Conservation (phyloP, 2,113 vertebrate species). For the Nanorana parkeri region DNA sequence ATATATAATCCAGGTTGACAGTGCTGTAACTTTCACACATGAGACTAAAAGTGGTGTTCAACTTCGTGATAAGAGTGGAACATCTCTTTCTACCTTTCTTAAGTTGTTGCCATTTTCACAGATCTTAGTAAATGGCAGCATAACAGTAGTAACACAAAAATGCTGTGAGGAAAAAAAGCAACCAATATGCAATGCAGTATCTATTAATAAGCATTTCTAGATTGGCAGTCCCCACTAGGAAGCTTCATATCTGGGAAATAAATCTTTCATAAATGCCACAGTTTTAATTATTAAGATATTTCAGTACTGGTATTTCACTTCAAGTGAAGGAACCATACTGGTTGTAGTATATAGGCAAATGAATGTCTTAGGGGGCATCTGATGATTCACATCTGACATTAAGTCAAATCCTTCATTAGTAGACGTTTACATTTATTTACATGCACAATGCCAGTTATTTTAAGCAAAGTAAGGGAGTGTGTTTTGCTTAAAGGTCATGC, state of each 20-base stretch:
- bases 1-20: neutral
- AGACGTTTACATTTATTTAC: constrained; percentile 10
- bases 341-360: constrained; percentile 16
- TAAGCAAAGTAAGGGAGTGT: neutral
- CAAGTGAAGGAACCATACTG: constrained; percentile 27
- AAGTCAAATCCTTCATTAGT: constrained; percentile 8
- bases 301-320: constrained; percentile 43
- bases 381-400: constrained; percentile 38
- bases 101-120: neutral
- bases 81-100: neutral
- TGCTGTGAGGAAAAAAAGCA: no score
- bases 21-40: neutral
- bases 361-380: constrained; percentile 17
- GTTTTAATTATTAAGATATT: constrained; percentile 51
- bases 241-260: constrained; percentile 22
- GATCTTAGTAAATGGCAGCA: neutral
- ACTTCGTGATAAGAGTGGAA: neutral
- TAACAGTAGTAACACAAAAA: neutral
- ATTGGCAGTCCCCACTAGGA: constrained; percentile 14
- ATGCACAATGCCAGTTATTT: neutral
- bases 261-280: constrained; percentile 51
- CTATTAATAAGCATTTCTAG: constrained; percentile 24
- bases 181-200: neutral
- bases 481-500: neutral
- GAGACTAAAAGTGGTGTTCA: neutral